Base-by-base conservation (phyloP, 2,797 vertebrate genomes). In the Channa striata region DNA sequence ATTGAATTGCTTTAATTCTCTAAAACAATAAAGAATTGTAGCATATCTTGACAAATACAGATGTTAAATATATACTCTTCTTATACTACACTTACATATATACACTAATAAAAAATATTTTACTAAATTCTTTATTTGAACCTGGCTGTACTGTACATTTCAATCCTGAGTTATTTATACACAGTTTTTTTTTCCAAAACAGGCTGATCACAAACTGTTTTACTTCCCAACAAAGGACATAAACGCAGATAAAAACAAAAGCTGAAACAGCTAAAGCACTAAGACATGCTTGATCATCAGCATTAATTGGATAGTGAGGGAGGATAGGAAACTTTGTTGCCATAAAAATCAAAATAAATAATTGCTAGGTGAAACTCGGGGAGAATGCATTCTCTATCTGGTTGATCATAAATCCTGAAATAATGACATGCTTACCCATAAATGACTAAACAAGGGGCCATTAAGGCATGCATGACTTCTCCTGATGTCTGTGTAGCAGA, bases 391-490 rank as follows among this genome's bases (percentile, higher is more conserved):
- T 82, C 78, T 90, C 77, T 79, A 82, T 89, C 80, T 88, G 71
- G 72, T 80, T 59, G 81, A 83, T 88, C 87, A 87, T 91, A 90
- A 92, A 92, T 91, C 91, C 85, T 77, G 81, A 81, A 88, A 90
- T 92, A 94, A 93, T 92, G 90, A 92, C 91, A 91, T 87, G 88
- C 88, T 92, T 94, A 92, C 90, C 92, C 91, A 92, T 93, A 93
- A 93, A 93, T 92, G 93, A 93, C 93, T 93, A 92, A 93, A 94
- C 90, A 92, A 93, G 91, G 89, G 88, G 85, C 92, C 91, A 91
- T 93, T 94, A 93, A 91, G 85, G 79, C 90, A 89, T 68, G 90
- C 90, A 89, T 93, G 91, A 94, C 92, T 92, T 92, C 89, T 91
- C 90, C 91, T 90, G 91, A 92, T 91, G 91, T 92, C 91, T 89